Evolutionary conservation across 2,113 vertebrate species (phyloP).

Genomic region (Sapayoa aenigma): DNA sequence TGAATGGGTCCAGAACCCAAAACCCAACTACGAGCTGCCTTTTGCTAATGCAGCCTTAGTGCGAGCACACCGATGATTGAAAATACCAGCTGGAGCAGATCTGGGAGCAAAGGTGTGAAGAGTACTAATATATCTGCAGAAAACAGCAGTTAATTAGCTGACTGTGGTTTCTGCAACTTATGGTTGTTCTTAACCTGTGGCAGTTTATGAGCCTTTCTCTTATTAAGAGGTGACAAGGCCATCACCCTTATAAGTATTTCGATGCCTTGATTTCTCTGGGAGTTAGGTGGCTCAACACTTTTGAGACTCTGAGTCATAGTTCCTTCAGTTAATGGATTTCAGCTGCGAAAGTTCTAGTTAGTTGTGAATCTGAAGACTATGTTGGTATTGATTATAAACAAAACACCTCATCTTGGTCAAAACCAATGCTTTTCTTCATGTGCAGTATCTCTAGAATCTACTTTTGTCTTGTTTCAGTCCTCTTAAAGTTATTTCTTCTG

Average conservation of each 20-base stretch:
- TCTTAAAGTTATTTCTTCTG: background rate
- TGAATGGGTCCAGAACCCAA: background rate
- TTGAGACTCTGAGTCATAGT: background rate
- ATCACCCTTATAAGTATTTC: background rate
- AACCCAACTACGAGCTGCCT: background rate
- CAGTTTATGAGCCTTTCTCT: background rate
- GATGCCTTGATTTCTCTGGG: background rate
- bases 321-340: background rate
- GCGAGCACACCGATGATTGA: background rate
- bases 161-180: background rate
- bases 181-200: background rate
- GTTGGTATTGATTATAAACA: background rate
- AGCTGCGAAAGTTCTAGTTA: background rate
- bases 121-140: background rate
- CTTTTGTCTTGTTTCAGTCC: background rate
- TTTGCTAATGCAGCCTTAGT: background rate
- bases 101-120: background rate
- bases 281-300: background rate
- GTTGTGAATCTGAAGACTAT: background rate
- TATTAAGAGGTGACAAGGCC: background rate
- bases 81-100: background rate
- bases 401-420: background rate
- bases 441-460: background rate
- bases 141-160: constrained; percentile 17
- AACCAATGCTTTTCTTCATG: background rate